Conservation (phyloP, 2,888 invertebrate species). For the Eupithecia subfuscata region DNA sequence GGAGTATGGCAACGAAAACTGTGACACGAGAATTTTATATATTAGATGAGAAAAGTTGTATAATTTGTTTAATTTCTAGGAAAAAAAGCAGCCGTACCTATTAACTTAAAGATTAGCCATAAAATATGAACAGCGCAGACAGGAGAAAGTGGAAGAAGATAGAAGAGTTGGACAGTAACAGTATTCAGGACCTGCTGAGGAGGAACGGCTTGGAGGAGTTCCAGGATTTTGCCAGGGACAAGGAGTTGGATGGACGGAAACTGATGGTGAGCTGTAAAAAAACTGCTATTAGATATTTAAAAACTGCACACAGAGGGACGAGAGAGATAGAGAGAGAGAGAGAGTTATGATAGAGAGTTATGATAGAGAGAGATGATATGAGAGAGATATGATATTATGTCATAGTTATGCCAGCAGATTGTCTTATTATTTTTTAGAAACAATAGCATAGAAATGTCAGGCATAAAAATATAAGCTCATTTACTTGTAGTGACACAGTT, state of each 20-base stretch:
- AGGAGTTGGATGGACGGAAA: slow-evolving; percentile 64
- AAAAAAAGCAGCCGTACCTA: not conserved
- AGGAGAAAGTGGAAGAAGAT: slow-evolving; percentile 48
- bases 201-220: slow-evolving; percentile 63
- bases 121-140: slow-evolving; percentile 22
- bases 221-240: slow-evolving; percentile 61
- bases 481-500: too few species aligned
- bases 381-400: too few species aligned
- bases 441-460: too few species aligned
- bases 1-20: too few species aligned
- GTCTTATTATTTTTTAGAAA: too few species aligned
- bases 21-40: too few species aligned
- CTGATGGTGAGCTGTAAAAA: slow-evolving; percentile 56
- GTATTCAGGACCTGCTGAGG: slow-evolving; percentile 58
- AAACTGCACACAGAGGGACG: not conserved
- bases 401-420: too few species aligned
- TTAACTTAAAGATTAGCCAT: not conserved
- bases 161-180: slow-evolving; percentile 58
- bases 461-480: too few species aligned
- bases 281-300: not conserved
- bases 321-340: too few species aligned
- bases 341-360: too few species aligned
- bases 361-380: too few species aligned
- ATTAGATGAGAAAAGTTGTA: not conserved
- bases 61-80: not conserved